Base-by-base conservation (phyloP, 2,888 invertebrate genomes). In the Xanthia togata region DNA sequence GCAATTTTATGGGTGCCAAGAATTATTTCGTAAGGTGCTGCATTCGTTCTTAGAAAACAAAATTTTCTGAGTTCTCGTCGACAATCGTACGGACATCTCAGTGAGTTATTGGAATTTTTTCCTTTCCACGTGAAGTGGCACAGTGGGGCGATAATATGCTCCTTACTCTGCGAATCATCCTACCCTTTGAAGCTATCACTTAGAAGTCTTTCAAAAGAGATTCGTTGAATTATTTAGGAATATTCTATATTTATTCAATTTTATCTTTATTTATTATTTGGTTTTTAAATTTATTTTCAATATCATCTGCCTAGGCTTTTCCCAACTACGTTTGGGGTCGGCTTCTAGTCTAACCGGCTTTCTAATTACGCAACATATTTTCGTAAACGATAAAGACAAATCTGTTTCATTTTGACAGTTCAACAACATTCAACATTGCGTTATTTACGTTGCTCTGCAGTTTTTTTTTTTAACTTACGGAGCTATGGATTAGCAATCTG, bases 51-150 rank as follows among this genome's bases (percentile, higher is more conserved):
- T 64, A 55, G 35, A 69, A 12, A 63, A n/a, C 23, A 44, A 11
- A 3, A 31, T 50, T 62, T 38, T 59, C 17, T 1, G 35, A 47
- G 38, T 82, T 76, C 47, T 69, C 59, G 17, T 55, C 47, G 14
- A 65, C 31, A 59, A 35, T 60, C 14, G 31, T 50, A 17, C 38
- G 41, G 60, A 41, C 44, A 55, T 78, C 38, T 69, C n/a, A 38
- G 38, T 38, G 44, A 64, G 35, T 53, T 64, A 64, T 76, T 17
- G 44, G 47, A 50, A 14, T 55, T 55, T 50, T 59, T 76, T 79
- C 41, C 23, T 82, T 60, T 70, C n/a, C 55, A 65, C 38, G 14
- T 70, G 69, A 47, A 35, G 20, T 35, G 23, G 50, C 41, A 55
- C 35, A n/a, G 53, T 59, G 26, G 4, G 12, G 12, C 44, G 59